A percentile compares a stretch with the other conserved stretches of the same genome.
These are phyloP conservation scores for Drosophila diplacantha DNA, from an alignment of 2,888 invertebrate genomes.

Conservation along the genomic window DNA sequence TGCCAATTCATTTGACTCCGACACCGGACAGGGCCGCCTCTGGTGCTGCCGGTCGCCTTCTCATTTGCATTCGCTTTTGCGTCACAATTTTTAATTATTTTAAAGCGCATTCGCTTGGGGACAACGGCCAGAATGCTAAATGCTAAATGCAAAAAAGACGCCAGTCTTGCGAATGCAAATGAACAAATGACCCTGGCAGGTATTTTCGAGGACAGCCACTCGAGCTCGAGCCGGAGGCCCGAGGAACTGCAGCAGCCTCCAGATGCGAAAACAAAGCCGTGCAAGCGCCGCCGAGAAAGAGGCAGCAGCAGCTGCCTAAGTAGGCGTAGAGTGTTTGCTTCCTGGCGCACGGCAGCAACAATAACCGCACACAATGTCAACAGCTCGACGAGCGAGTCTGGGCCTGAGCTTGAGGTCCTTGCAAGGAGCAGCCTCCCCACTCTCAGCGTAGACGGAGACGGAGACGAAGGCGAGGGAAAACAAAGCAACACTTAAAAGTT, in stretches of 20 bases:
- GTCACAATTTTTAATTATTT: slow-evolving; percentile 56
- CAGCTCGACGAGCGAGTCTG: slow-evolving; percentile 45
- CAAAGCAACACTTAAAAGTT: slow-evolving; percentile 68
- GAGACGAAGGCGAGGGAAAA: slow-evolving; percentile 36
- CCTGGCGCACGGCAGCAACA: slow-evolving; percentile 57
- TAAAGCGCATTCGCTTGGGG: slow-evolving; percentile 42
- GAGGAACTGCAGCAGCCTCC: slow-evolving; percentile 37
- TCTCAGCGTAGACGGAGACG: slow-evolving; percentile 9
- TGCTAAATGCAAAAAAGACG: slow-evolving; percentile 21
- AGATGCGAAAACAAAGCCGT: slow-evolving; percentile 5
- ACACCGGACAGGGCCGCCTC: slow-evolving; percentile 28
- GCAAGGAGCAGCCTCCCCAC: slow-evolving; percentile 47
- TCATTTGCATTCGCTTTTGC: slow-evolving; percentile 56
- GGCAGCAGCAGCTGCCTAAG: slow-evolving; percentile 42
- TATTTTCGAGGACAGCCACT: slow-evolving; percentile 61
- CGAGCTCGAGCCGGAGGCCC: slow-evolving; percentile 43
- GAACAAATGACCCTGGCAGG: slow-evolving; percentile 68
- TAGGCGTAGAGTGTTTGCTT: slow-evolving; percentile 63
- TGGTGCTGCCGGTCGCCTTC: slow-evolving; percentile 12
- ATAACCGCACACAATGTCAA: slow-evolving; percentile 58
- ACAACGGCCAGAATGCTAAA: slow-evolving; percentile 25
- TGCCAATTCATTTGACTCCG: slow-evolving; percentile 54
- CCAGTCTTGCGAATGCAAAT: slow-evolving; percentile 62
- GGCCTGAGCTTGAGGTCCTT: slow-evolving; percentile 37
- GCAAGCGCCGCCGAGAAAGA: not conserved